Evolutionary conservation across 2,113 vertebrate species (phyloP).

Genomic region (Elachura formosa): DNA sequence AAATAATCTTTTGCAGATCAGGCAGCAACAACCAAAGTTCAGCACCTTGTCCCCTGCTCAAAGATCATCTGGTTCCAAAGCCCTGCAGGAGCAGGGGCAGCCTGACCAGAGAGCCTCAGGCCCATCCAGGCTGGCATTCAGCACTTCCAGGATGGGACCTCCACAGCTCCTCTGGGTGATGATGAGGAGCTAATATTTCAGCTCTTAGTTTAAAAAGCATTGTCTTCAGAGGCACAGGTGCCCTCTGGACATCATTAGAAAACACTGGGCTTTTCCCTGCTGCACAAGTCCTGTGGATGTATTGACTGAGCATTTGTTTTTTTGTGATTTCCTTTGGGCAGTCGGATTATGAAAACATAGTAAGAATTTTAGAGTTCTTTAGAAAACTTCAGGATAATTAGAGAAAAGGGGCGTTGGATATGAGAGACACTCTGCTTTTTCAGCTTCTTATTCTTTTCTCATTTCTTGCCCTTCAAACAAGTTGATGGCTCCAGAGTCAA

Average conservation of each 20-base stretch:
- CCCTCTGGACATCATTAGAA: neutral
- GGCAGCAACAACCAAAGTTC: neutral
- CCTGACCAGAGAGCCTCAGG: neutral
- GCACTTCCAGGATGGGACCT: neutral
- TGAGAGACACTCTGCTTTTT: neutral
- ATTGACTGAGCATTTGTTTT: accelerated
- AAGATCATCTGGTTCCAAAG: accelerated
- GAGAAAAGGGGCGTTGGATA: neutral
- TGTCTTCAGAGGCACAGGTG: neutral
- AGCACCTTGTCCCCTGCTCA: neutral
- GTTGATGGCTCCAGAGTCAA: neutral
- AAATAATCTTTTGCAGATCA: neutral
- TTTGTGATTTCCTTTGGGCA: neutral
- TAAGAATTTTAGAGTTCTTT: no score
- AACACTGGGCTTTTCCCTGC: neutral
- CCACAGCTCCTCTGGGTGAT: neutral
- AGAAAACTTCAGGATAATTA: no score
- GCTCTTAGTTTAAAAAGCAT: neutral
- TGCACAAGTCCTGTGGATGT: neutral
- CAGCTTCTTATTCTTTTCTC: neutral
- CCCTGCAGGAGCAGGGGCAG: neutral
- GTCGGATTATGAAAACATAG: neutral
- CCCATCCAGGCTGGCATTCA: neutral
- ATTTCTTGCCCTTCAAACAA: neutral
- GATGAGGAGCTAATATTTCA: neutral